These are phyloP conservation scores for Pimpla rufipes DNA, from an alignment of 2,888 invertebrate species.

Conservation along the genomic window DNA sequence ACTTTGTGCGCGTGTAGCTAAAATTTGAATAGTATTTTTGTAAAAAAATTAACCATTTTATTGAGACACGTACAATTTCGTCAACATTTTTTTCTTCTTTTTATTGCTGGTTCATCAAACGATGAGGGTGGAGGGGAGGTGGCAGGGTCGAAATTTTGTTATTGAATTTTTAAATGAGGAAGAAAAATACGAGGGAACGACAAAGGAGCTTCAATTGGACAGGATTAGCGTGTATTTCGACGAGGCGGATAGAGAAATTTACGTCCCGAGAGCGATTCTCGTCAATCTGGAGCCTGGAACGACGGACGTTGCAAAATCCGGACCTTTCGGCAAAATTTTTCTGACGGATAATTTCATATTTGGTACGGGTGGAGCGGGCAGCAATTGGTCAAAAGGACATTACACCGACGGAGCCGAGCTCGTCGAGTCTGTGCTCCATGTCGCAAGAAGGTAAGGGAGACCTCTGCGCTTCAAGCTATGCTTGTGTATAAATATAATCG, in stretches of 20 bases:
- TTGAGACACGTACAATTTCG: too few relatives aligned
- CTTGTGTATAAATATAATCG: too few relatives aligned
- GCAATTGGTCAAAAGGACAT: conserved; percentile 56
- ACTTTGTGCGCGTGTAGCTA: too few relatives aligned
- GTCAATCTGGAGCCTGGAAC: conserved; percentile 37
- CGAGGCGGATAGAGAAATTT: conserved; percentile 9
- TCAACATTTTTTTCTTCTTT: too few relatives aligned
- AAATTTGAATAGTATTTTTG: too few relatives aligned
- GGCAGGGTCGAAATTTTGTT: too few relatives aligned
- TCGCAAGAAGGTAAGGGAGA: conserved; percentile 46
- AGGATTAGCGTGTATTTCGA: conserved; percentile 37
- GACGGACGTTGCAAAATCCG: conserved; percentile 32
- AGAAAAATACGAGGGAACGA: conserved; percentile 21
- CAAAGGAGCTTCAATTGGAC: conserved; percentile 12
- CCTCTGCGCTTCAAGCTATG: not conserved
- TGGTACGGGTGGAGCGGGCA: conserved; percentile 51
- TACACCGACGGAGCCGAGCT: conserved; percentile 53
- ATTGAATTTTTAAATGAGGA: conserved; percentile 31
- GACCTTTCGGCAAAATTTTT: conserved; percentile 31
- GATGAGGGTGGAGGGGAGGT: too few relatives aligned
- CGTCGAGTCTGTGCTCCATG: conserved; percentile 46
- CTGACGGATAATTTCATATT: conserved; percentile 45
- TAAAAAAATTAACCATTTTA: too few relatives aligned
- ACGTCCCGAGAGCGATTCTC: conserved; percentile 31
- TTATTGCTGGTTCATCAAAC: too few relatives aligned